Conservation (phyloP, 2,888 invertebrate species). For the Drosophila phalerata region DNA sequence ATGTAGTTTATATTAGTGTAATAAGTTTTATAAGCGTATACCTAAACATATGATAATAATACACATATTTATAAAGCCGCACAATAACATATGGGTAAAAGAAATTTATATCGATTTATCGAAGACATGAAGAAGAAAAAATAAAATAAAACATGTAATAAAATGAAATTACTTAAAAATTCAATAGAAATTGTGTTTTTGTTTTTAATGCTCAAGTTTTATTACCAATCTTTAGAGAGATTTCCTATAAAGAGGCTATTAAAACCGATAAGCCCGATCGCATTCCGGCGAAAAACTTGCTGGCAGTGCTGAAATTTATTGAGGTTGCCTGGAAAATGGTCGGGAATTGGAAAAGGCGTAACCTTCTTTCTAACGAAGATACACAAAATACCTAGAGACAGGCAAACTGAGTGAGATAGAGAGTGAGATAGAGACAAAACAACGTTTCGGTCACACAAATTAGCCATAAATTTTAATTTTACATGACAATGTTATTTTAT, state of each 20-base stretch:
- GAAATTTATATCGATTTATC: slow-evolving; percentile 55
- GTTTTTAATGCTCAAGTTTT: slow-evolving; percentile 19
- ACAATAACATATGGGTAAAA: slow-evolving; percentile 37
- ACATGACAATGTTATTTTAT: slow-evolving; percentile 68
- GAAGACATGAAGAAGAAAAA: slow-evolving; percentile 32
- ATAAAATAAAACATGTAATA: slow-evolving; percentile 41
- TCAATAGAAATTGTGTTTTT: slow-evolving; percentile 21
- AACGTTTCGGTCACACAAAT: slow-evolving; percentile 68
- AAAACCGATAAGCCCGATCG: slow-evolving; percentile 41
- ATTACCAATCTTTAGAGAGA: slow-evolving; percentile 14
- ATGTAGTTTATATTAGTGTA: slow-evolving; percentile 28
- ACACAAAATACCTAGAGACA: slow-evolving; percentile 30
- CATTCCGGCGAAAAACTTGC: slow-evolving; percentile 54
- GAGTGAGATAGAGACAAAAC: slow-evolving; percentile 13
- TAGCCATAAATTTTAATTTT: slow-evolving; percentile 81
- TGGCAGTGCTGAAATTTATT: slow-evolving; percentile 59
- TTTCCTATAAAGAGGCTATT: slow-evolving; percentile 18
- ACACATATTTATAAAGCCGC: slow-evolving; percentile 51
- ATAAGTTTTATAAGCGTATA: slow-evolving; percentile 40
- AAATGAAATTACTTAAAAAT: slow-evolving; percentile 29
- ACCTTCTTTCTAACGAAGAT: slow-evolving; percentile 22
- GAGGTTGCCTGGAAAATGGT: slow-evolving; percentile 34
- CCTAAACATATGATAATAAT: slow-evolving; percentile 19
- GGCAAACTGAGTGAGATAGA: slow-evolving; percentile 1
- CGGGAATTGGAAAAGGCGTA: slow-evolving; percentile 39